Evolutionary conservation across 1,140 invertebrate genomes (phyloP).

Genomic region (Philopotamus ludificatus): DNA sequence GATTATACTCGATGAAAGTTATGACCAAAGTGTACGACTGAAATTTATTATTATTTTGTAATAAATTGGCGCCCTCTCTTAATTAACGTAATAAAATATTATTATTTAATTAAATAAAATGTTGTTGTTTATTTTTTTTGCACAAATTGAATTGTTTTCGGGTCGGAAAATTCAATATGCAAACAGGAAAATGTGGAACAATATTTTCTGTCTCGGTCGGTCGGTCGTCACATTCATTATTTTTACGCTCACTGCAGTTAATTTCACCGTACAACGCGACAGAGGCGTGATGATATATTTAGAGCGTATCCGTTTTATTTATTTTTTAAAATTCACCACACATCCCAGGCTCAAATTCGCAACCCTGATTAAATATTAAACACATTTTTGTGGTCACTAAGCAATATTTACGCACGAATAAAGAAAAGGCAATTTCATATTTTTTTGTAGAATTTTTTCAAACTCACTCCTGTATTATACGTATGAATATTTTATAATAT

Average conservation of each 20-base stretch:
- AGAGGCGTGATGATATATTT: conserved; percentile 16
- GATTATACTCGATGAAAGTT: conserved; percentile 45
- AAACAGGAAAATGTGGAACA: not conserved
- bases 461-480: not conserved
- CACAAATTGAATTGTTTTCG: not conserved
- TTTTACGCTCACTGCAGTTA: conserved; percentile 8
- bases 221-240: conserved; percentile 3
- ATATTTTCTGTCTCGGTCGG: not conserved
- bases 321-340: not conserved
- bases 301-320: not conserved
- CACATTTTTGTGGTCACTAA: conserved; percentile 10
- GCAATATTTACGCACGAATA: conserved; percentile 17
- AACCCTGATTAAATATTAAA: conserved; percentile 19
- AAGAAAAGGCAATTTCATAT: no score
- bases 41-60: conserved; percentile 4
- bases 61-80: no score
- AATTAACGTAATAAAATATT: no score
- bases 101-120: conserved; percentile 5
- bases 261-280: conserved; percentile 1
- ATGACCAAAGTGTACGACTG: conserved; percentile 32
- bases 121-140: not conserved
- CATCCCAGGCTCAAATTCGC: not conserved
- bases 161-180: not conserved
- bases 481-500: not conserved
- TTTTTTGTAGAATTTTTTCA: no score